Percentiles rank a stretch among this genome's conserved stretches.
Conservation (phyloP, 2,113 vertebrate species). For the Channa maculata region DNA sequence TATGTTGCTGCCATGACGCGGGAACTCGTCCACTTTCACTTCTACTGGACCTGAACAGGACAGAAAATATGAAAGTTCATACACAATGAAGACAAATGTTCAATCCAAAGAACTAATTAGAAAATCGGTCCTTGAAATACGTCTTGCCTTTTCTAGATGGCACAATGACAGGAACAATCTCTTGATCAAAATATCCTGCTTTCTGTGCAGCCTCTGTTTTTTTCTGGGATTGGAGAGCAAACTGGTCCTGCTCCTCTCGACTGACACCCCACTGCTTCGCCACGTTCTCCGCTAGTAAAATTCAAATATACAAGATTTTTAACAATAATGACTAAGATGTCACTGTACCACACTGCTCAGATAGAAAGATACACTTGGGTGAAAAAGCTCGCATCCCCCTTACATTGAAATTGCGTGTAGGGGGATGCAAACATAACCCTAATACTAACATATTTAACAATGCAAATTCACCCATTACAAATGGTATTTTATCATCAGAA, state of each 20-base stretch:
- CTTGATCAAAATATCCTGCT: constrained; percentile 90
- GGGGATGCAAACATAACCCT: too few relatives aligned
- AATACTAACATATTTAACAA: too few relatives aligned
- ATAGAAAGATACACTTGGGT: too few relatives aligned
- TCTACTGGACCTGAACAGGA: constrained; percentile 86
- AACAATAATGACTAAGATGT: neutral
- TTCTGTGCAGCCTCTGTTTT: constrained; percentile 92
- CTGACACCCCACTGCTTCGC: constrained; percentile 91
- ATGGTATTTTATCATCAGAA: too few relatives aligned
- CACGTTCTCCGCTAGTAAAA: constrained; percentile 92
- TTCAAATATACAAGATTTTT: accelerated
- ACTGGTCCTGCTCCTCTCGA: constrained; percentile 89
- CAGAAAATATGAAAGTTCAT: neutral
- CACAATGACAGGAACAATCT: constrained; percentile 92
- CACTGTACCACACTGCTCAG: neutral
- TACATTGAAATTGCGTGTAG: too few relatives aligned
- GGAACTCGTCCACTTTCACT: constrained; percentile 92
- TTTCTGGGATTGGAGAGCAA: constrained; percentile 91
- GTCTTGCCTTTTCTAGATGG: constrained; percentile 90
- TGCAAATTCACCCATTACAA: too few relatives aligned
- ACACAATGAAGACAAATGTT: neutral
- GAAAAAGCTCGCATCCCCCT: too few relatives aligned
- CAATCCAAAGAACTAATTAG: neutral
- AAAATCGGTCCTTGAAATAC: neutral
- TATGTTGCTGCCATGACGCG: constrained; percentile 89